Conservation (phyloP, 1,140 invertebrate species). For the Drosophila watanabei region DNA sequence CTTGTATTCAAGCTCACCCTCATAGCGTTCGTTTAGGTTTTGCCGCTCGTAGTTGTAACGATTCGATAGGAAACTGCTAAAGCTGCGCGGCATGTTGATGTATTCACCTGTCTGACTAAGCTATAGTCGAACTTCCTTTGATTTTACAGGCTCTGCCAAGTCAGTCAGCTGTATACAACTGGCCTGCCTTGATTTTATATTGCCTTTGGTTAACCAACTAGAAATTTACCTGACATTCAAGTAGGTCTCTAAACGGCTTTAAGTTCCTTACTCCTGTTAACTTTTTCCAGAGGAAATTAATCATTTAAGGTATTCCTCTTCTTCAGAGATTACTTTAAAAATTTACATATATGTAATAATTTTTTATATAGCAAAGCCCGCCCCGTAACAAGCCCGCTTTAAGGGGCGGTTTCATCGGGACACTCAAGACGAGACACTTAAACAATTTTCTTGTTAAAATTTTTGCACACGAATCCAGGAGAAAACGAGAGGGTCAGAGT, state of each 20-base stretch:
- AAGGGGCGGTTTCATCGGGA: conserved; percentile 27
- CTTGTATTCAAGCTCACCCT: conserved; percentile 34
- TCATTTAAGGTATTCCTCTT: not conserved
- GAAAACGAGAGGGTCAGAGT: not conserved
- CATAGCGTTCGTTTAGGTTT: conserved; percentile 31
- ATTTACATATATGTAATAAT: not conserved
- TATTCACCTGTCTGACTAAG: conserved; percentile 18
- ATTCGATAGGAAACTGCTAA: conserved; percentile 52
- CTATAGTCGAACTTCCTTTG: not conserved
- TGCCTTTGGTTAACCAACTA: conserved; percentile 9
- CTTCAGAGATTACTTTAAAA: not conserved
- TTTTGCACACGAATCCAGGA: conserved; percentile 44
- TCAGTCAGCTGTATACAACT: conserved; percentile 16
- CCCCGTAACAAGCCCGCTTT: conserved; percentile 33
- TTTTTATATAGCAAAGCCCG: not conserved
- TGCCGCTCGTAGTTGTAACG: conserved; percentile 45
- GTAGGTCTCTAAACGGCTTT: not conserved
- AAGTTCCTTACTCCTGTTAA: not conserved
- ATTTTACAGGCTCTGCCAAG: conserved; percentile 20
- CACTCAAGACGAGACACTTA: conserved; percentile 64
- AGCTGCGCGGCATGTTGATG: conserved; percentile 41
- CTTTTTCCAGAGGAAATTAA: not conserved
- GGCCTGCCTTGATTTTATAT: conserved; percentile 13
- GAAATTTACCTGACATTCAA: conserved; percentile 13
- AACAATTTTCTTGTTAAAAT: conserved; percentile 78